phyloP scores from a whole-genome alignment of 2,797 vertebrate species.

The Podarcis lilfordi region DNA sequence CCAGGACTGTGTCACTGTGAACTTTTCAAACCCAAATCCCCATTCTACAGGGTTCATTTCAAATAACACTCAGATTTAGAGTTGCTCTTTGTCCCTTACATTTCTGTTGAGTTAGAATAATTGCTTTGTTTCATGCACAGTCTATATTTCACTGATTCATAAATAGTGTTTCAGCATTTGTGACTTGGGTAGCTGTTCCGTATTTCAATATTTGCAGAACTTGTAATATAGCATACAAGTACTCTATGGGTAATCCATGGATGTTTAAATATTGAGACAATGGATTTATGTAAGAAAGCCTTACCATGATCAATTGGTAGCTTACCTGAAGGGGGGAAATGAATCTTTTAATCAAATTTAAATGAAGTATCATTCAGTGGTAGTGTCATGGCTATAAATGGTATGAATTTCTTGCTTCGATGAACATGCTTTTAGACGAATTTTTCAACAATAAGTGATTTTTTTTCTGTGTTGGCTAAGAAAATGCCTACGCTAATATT shows the following conservation, averaged over 20 bases:
- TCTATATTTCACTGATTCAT: constrained; percentile 12
- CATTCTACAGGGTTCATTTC: neutral
- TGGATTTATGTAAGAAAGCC: constrained; percentile 24
- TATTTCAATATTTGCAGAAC: constrained; percentile 28
- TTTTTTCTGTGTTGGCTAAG: constrained; percentile 6
- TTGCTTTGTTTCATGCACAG: constrained; percentile 7
- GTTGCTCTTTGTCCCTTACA: neutral
- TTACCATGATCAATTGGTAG: constrained; percentile 24
- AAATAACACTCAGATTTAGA: neutral
- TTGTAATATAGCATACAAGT: neutral
- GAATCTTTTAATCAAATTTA: constrained; percentile 29
- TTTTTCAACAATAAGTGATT: constrained; percentile 13
- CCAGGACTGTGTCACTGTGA: neutral
- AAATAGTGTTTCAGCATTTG: constrained; percentile 2
- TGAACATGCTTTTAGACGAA: constrained; percentile 8
- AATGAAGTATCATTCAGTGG: constrained; percentile 2
- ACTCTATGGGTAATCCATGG: constrained; percentile 34
- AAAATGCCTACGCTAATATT: constrained; percentile 12
- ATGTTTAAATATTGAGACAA: constrained; percentile 37
- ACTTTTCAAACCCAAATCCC: neutral
- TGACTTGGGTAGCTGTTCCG: constrained; percentile 1
- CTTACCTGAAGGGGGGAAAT: neutral
- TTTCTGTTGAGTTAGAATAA: constrained; percentile 8
- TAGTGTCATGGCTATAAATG: neutral
- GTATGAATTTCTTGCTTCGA: constrained; percentile 1